Evolutionary conservation across 2,888 invertebrate species (phyloP).

Genomic region (Cylloceria caligata): DNA sequence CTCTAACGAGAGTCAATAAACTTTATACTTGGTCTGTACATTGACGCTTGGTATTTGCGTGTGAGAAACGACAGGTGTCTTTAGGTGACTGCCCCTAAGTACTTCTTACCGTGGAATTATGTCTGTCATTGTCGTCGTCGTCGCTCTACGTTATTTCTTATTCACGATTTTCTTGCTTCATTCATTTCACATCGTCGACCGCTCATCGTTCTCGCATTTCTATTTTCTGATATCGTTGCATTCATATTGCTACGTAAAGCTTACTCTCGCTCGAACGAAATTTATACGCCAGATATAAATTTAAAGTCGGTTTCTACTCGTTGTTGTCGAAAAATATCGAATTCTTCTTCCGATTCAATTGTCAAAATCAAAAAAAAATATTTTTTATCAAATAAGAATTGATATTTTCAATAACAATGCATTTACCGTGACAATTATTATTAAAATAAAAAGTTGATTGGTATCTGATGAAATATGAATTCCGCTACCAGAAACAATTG

Average conservation of each 20-base stretch:
- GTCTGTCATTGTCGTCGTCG: constrained; percentile 81
- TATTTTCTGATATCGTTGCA: constrained; percentile 25
- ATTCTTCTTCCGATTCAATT: neutral
- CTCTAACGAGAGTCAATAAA: constrained; percentile 35
- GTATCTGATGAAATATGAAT: neutral
- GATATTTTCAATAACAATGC: neutral
- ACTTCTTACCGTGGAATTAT: constrained; percentile 81
- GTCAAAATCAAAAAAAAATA: neutral
- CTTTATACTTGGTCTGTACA: constrained; percentile 51
- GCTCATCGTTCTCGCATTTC: constrained; percentile 66
- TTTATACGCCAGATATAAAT: constrained; percentile 29
- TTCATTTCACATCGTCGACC: constrained; percentile 78
- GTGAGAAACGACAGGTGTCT: constrained; percentile 82
- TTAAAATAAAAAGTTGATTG: neutral
- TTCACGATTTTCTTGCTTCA: constrained; percentile 71
- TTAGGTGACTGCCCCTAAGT: constrained; percentile 73
- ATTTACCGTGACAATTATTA: neutral
- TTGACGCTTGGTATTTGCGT: constrained; percentile 52
- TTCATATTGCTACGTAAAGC: constrained; percentile 23
- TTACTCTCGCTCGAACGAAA: constrained; percentile 47
- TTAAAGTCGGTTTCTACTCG: neutral
- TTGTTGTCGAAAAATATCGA: neutral
- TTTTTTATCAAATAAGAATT: neutral
- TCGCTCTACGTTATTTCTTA: constrained; percentile 71
- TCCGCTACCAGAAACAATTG: neutral